Percentiles rank a stretch among this genome's conserved stretches.
phyloP scores from a whole-genome alignment of 2,797 vertebrate genomes.

The Catostomus latipinnis region DNA sequence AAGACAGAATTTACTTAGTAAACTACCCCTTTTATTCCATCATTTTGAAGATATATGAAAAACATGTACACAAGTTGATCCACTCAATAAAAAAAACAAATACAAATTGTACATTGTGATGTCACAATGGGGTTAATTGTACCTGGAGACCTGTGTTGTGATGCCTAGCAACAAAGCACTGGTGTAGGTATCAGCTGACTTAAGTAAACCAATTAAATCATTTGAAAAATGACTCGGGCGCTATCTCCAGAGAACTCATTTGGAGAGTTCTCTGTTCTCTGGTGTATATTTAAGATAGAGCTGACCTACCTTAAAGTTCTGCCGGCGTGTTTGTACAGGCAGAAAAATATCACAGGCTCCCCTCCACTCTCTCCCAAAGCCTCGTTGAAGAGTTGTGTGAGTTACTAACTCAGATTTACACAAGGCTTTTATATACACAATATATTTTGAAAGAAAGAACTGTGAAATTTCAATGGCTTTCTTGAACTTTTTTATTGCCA shows the following conservation, averaged over 20 bases:
- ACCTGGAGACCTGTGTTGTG: slow-evolving; percentile 59
- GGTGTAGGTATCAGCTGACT: slow-evolving; percentile 61
- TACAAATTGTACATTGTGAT: background rate
- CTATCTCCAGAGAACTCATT: slow-evolving; percentile 66
- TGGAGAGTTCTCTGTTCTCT: slow-evolving; percentile 54
- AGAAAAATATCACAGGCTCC: slow-evolving; percentile 53
- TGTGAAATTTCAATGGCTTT: background rate
- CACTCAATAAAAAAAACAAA: background rate
- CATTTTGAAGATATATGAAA: slow-evolving; percentile 38
- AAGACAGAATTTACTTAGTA: too few relatives aligned
- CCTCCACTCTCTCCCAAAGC: slow-evolving; percentile 23
- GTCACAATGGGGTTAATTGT: slow-evolving; percentile 55
- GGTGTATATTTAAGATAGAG: slow-evolving; percentile 61
- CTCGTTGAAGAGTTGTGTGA: slow-evolving; percentile 1
- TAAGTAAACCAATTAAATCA: slow-evolving; percentile 67
- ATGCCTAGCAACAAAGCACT: slow-evolving; percentile 52
- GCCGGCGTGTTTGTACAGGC: slow-evolving; percentile 46
- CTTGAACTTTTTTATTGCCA: background rate
- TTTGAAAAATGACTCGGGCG: slow-evolving; percentile 66
- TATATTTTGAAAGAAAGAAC: slow-evolving; percentile 10
- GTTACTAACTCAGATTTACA: slow-evolving; percentile 13
- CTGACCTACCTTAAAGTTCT: slow-evolving; percentile 48
- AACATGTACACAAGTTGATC: background rate
- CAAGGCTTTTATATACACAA: slow-evolving; percentile 16
- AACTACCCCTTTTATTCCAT: slow-evolving; percentile 8